Percentiles rank a stretch among this genome's conserved stretches.
These are phyloP conservation scores for Bufo gargarizans DNA, from an alignment of 2,113 vertebrate genomes.

Conservation along the genomic window DNA sequence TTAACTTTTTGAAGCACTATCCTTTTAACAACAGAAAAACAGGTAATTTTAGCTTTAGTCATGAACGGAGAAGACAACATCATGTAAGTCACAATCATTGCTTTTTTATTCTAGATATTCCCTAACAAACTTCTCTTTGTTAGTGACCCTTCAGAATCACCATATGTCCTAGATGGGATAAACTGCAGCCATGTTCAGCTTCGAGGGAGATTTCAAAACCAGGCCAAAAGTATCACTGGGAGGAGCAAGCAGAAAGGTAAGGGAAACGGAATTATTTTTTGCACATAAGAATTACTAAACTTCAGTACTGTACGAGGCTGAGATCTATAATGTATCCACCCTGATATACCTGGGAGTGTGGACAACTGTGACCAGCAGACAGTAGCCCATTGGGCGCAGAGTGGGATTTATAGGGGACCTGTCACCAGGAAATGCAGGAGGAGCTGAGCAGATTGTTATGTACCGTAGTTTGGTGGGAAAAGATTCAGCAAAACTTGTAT, in stretches of 20 bases:
- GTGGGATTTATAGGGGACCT: no score
- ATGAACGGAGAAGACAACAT: no score
- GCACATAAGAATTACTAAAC: not conserved
- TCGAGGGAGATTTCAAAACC: constrained; percentile 97
- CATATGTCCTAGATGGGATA: constrained; percentile 82
- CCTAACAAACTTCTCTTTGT: not conserved
- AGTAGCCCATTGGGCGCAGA: not conserved
- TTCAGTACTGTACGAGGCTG: no score
- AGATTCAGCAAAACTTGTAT: no score
- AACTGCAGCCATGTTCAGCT: constrained; percentile 93
- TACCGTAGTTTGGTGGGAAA: no score
- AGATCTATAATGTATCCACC: no score
- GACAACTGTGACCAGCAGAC: not conserved
- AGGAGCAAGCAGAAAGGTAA: constrained; percentile 94
- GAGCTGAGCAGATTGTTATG: no score
- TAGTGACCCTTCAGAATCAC: constrained; percentile 17
- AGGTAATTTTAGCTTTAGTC: no score
- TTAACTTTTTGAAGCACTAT: no score
- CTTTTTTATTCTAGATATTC: not conserved
- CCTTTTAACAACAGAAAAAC: no score
- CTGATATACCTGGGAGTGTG: no score
- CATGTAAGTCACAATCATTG: not conserved
- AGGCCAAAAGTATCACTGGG: constrained; percentile 97
- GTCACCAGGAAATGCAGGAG: no score
- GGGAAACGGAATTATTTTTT: constrained; percentile 18